Percentiles rank a stretch among this genome's conserved stretches.
Conservation (phyloP, 92 coral and sea anemone species). For the Diadumene lineata region DNA sequence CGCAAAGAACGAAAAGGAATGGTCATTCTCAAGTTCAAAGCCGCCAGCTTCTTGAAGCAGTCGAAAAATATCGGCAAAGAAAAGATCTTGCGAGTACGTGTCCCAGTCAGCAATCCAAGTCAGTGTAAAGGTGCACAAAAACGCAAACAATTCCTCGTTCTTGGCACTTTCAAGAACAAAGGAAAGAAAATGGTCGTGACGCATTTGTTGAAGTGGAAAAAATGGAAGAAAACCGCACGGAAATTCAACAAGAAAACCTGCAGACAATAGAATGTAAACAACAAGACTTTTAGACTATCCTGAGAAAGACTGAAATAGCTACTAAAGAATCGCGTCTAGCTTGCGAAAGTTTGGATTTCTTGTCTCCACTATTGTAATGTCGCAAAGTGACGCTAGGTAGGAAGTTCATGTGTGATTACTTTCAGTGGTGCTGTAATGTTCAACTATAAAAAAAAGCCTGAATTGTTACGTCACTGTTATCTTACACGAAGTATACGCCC, state of each 20-base stretch:
- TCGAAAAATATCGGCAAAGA: background rate
- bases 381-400: too few species aligned
- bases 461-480: background rate
- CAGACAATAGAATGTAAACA: background rate
- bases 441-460: background rate
- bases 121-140: constrained; percentile 1
- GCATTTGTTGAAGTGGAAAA: constrained; percentile 26
- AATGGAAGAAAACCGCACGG: background rate
- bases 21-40: constrained; percentile 11
- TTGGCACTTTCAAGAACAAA: constrained; percentile 19
- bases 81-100: background rate
- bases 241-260: constrained; percentile 5
- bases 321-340: background rate
- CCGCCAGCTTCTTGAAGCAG: background rate
- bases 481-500: background rate
- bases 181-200: constrained; percentile 16
- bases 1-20: constrained; percentile 14
- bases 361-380: too few species aligned
- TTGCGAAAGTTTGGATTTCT: too few species aligned
- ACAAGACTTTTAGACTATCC: background rate
- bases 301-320: background rate
- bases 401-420: background rate
- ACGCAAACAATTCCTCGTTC: constrained; percentile 21
- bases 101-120: background rate
- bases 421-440: background rate